Evolutionary conservation across 2,113 vertebrate genomes (phyloP).

Genomic region (Sterrhoptilus dennistouni): DNA sequence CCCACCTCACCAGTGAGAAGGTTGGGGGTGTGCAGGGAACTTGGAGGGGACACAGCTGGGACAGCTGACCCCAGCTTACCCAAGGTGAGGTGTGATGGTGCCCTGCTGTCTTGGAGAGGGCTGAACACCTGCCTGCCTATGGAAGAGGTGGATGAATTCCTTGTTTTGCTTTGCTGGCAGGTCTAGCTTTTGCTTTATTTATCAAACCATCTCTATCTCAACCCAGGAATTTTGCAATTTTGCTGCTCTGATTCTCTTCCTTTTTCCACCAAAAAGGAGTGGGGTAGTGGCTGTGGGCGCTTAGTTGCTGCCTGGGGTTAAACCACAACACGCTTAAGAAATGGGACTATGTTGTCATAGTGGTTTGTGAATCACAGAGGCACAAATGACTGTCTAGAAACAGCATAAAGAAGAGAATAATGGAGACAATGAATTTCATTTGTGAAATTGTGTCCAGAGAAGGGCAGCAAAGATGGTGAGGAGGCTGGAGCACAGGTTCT

Average conservation of each 20-base stretch:
- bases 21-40: background rate
- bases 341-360: rapidly evolving
- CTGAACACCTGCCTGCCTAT: background rate
- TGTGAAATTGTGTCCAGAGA: background rate
- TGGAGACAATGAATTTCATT: background rate
- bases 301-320: background rate
- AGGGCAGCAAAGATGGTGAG: background rate
- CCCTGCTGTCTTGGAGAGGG: background rate
- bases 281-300: background rate
- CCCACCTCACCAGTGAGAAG: background rate
- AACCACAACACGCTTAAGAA: background rate
- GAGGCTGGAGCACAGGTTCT: background rate
- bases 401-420: background rate
- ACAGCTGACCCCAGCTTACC: background rate
- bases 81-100: rapidly evolving
- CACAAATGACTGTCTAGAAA: background rate
- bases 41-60: background rate
- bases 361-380: background rate
- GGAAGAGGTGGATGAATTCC: background rate
- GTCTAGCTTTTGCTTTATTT: background rate
- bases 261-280: background rate
- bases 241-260: background rate
- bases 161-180: background rate
- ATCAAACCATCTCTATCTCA: background rate
- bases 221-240: background rate